Evolutionary conservation across 2,888 invertebrate species (phyloP), one percentile per base, ranked within the genome.

Genomic region (Palloptera scutellata): DNA sequence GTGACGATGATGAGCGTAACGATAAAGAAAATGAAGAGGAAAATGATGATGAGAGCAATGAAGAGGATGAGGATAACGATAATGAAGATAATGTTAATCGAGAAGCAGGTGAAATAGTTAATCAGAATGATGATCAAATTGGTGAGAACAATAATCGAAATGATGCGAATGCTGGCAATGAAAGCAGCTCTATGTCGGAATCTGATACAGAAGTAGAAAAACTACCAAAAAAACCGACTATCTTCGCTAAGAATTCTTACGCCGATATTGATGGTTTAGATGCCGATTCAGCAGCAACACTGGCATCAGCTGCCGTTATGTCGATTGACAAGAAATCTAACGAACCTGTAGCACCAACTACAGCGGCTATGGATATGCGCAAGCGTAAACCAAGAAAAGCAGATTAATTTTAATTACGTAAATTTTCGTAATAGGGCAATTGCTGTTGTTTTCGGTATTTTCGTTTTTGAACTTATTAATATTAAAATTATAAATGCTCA

Each of bases 361-460:
- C 30, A 30, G 6, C 64, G 64, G 64, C 42, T 53, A 30, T 30
- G 30, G 86, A 86, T 78, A 88, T 91, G 69, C 90, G 91, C 83
- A 91, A 91, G 84, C 90, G 93, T 68, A 90, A 91, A 83, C 87
- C 92, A 61, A 87, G 92, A 78, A 92, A 92, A 86, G 92, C 89
- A 60, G 91, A 91, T 83, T 91, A 87, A 76, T 45, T 43, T 43
- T 13, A 20, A 30, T 48, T 30, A n/a, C n/a, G n/a, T n/a, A n/a
- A n/a, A n/a, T n/a, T n/a, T n/a, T n/a, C n/a, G n/a, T n/a, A n/a
- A n/a, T n/a, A n/a, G n/a, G n/a, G 17, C 12, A 19, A 30, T 30
- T 30, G 30, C 6, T 6, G 30, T 30, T 30, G 30, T 30, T 30
- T 30, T 30, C 6, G 30, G 30, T 30, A 30, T 30, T 30, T 30